phyloP scores from a whole-genome alignment of 2,113 vertebrate genomes.

The Paralichthys olivaceus region DNA sequence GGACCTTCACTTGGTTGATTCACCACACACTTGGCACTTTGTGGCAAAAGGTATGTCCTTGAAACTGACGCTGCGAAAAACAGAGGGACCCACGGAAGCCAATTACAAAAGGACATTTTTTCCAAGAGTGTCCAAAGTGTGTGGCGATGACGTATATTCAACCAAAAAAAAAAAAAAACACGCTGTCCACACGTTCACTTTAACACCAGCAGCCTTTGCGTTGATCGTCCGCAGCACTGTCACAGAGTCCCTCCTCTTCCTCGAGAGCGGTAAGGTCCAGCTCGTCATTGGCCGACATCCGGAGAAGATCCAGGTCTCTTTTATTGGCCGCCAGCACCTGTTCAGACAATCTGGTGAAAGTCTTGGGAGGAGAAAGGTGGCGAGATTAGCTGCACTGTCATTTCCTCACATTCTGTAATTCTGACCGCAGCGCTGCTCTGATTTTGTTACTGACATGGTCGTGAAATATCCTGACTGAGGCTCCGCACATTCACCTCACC shows the following conservation, averaged over 20 bases:
- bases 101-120: constrained; percentile 33
- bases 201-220: constrained; percentile 95
- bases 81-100: too few species aligned
- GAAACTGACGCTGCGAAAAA: neutral
- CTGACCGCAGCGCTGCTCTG: neutral
- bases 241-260: constrained; percentile 87
- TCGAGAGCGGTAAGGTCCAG: constrained; percentile 88
- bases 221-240: constrained; percentile 72
- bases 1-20: constrained; percentile 6
- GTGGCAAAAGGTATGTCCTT: neutral
- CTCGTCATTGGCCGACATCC: constrained; percentile 79
- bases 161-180: neutral
- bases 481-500: constrained; percentile 76
- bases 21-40: constrained; percentile 23
- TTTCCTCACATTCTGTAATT: neutral
- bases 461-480: too few species aligned
- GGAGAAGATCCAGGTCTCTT: constrained; percentile 92
- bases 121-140: constrained; percentile 33
- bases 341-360: constrained; percentile 94
- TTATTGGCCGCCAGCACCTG: constrained; percentile 94
- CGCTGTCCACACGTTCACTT: constrained; percentile 45
- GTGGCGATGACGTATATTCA: constrained; percentile 5
- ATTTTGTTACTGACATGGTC: too few species aligned
- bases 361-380: constrained; percentile 72
- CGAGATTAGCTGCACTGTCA: neutral